Evolutionary conservation across 2,797 vertebrate species (phyloP).

Genomic region (Scomberomorus guttatus): DNA sequence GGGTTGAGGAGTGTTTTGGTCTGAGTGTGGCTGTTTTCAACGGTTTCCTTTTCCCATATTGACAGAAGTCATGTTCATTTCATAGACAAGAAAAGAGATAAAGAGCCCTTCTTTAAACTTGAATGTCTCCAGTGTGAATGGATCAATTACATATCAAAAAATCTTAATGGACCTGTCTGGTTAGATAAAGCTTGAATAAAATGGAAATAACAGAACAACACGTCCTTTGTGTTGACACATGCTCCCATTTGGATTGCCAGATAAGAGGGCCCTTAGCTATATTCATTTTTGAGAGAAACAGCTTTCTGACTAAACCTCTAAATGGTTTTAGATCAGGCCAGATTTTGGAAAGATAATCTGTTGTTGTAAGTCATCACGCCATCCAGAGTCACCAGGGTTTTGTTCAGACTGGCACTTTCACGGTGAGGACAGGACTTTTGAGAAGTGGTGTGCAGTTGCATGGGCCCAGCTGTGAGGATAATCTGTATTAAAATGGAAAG

Average conservation of each 20-base stretch:
- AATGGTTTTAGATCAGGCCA: neutral
- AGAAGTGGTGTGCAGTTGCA: neutral
- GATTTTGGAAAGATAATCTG: conserved; percentile 19
- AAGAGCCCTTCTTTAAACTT: conserved; percentile 35
- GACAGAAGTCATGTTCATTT: conserved; percentile 31
- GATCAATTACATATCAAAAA: conserved; percentile 57
- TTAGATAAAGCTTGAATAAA: conserved; percentile 51
- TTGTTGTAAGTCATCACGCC: neutral
- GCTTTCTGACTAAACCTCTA: conserved; percentile 7
- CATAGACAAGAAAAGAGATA: conserved; percentile 36
- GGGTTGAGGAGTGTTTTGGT: conserved; percentile 29
- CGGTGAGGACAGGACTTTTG: neutral
- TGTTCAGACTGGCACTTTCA: neutral
- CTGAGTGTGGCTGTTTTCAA: conserved; percentile 17
- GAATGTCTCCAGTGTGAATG: conserved; percentile 19
- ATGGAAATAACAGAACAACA: conserved; percentile 31
- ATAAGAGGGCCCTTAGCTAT: conserved; percentile 36
- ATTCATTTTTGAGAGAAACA: neutral
- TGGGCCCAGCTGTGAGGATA: neutral
- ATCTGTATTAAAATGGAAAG: neutral
- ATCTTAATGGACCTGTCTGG: conserved; percentile 62
- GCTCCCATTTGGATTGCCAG: conserved; percentile 37
- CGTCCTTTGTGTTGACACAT: conserved; percentile 43
- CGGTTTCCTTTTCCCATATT: conserved; percentile 13
- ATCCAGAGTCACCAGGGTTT: neutral